Evolutionary conservation across 2,888 invertebrate species (phyloP), one percentile per base, ranked within the genome.

Genomic region (Drosophila mayaguana): DNA sequence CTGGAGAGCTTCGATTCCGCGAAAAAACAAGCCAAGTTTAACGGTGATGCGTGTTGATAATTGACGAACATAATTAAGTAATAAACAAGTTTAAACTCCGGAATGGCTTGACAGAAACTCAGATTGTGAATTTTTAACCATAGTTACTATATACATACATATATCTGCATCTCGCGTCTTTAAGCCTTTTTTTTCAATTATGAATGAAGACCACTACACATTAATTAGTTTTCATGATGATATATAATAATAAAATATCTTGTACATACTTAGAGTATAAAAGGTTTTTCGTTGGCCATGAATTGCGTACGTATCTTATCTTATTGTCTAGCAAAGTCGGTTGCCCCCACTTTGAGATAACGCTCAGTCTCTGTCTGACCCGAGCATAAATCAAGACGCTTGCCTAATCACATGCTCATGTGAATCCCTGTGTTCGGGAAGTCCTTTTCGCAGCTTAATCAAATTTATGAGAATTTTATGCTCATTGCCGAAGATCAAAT

Each of bases 381-480:
- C 38, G 20, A 6, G 28, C 59, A 84, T 84, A 88, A 84, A 88
- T 84, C 87, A 86, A 16, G 63, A 20, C 25, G 46, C 50, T 43
- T 43, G 32, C 46, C 46, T 68, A 36, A 46, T 34, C 36, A n/a
- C 32, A 43, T 11, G 9, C 34, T 25, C 16, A 38, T 25, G 48
- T n/a, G 46, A 6, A 46, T 14, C 12, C 38, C 7, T 34, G 38
- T 25, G 9, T 38, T 61, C 34, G 32, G 46, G 56, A 43, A 25
- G 28, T 36, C 32, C 68, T 63, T 67, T 74, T 40, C 53, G 56
- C 18, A 61, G 81, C 67, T 78, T 82, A 75, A 89, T 89, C 78
- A 76, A 89, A 86, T 86, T 89, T 83, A 86, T 88, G 83, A 72
- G 86, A 60, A 80, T 89, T 85, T 86, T 86, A 86, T 86, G 86